Evolutionary conservation across 2,113 vertebrate species (phyloP).

Genomic region (Eolophus roseicapilla): DNA sequence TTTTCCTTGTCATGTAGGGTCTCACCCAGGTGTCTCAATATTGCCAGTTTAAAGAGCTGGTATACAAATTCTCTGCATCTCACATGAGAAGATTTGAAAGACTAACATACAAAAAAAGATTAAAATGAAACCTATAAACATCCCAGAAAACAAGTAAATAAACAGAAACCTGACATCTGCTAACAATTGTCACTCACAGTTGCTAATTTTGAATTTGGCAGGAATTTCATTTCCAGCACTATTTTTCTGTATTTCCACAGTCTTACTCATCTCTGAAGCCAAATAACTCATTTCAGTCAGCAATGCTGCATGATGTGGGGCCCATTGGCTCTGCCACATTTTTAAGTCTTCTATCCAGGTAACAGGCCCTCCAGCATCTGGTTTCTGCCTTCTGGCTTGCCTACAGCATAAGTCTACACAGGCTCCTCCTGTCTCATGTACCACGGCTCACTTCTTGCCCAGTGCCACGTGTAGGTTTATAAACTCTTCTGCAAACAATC

Average conservation of each 20-base stretch:
- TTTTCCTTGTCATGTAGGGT: background rate
- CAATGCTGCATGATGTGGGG: background rate
- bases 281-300: background rate
- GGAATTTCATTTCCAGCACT: background rate
- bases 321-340: background rate
- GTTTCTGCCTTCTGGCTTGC: background rate
- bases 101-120: background rate
- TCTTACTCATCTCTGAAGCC: background rate
- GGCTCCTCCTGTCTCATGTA: background rate
- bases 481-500: background rate
- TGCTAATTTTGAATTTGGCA: conserved; percentile 31
- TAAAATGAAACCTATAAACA: background rate
- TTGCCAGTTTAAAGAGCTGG: background rate
- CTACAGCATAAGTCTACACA: background rate
- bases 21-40: background rate
- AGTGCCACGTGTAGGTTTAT: background rate
- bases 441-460: background rate
- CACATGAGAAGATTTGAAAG: background rate
- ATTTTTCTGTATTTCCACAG: background rate
- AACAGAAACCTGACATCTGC: conserved; percentile 15
- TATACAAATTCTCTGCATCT: background rate
- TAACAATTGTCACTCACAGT: background rate
- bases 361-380: background rate
- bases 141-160: conserved; percentile 9
- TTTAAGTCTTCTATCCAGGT: background rate